These are phyloP conservation scores for Siniperca undulata DNA, from an alignment of 2,797 vertebrate species.

Conservation along the genomic window DNA sequence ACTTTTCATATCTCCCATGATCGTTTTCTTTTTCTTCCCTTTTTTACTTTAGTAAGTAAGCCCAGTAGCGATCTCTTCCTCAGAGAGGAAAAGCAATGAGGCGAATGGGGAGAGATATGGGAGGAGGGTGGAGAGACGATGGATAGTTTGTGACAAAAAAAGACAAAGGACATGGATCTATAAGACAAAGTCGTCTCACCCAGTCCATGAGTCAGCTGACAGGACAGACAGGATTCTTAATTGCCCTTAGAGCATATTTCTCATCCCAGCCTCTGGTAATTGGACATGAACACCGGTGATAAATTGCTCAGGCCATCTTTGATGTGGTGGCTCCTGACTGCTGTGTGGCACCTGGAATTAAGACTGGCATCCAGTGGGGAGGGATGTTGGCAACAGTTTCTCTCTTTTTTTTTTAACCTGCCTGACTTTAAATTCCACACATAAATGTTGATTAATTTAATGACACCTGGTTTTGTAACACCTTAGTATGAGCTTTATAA, in stretches of 20 bases:
- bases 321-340: constrained; percentile 66
- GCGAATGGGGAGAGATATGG: constrained; percentile 25
- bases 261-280: constrained; percentile 74
- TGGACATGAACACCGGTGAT: constrained; percentile 76
- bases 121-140: constrained; percentile 32
- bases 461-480: constrained; percentile 4
- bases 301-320: constrained; percentile 72
- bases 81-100: constrained; percentile 43
- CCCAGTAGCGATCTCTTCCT: constrained; percentile 39
- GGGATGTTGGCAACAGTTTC: not conserved
- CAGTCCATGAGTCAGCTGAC: constrained; percentile 66
- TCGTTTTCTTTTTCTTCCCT: constrained; percentile 6
- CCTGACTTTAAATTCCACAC: constrained; percentile 9
- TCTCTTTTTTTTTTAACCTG: not conserved
- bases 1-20: constrained; percentile 51
- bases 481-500: constrained; percentile 2
- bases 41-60: not conserved
- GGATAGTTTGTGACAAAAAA: constrained; percentile 72
- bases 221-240: constrained; percentile 69
- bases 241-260: constrained; percentile 74
- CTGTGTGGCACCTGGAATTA: constrained; percentile 63
- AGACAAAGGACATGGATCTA: constrained; percentile 66
- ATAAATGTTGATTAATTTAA: constrained; percentile 16
- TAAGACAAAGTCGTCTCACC: constrained; percentile 65
- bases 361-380: constrained; percentile 45